Evolutionary conservation across 2,113 vertebrate genomes (phyloP), one percentile per base, ranked within the genome.

Genomic region (Orthonyx spaldingii): DNA sequence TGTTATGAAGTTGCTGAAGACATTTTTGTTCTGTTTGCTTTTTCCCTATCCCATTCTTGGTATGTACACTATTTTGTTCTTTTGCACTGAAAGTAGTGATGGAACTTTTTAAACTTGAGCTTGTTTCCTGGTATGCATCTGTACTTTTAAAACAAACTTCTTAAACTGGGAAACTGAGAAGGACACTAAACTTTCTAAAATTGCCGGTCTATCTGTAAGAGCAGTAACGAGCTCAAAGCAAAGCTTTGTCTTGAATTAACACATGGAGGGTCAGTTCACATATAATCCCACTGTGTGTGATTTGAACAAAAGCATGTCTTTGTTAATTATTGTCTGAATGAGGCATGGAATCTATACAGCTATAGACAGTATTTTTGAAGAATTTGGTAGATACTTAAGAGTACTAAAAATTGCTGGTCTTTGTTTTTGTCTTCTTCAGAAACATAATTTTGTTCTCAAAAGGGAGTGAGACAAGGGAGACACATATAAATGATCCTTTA

Each of bases 221-320:
- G 74, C 30, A 5, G 56, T 92, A 88, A 93, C 77, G 72, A 97
- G 65, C 61, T 94, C 68, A 88, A 87, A 97, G 76, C 39, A 64
- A 87, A 91, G 64, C 79, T 93, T 96, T 95, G 82, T 86, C 32
- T 94, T 93, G 55, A 87, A 4, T 95, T 95, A 96, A 65, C 9
- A 33, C 18, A 6, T 33, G 65, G 72, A 95, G 47, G 57, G 78
- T 84, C 71, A 75, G 66, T 87, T 95, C 89, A 47, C 30, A 13
- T 86, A 50, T 84, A 90, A 90, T 95, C 59, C 32, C 59, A n/a
- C 61, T 78, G 52, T 88, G 72, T 10, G 46, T 87, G 60, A 94
- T 80, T 93, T 74, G 69, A 94, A 96, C 86, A 97, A 96, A 96
- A 93, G 60, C 41, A 7, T 75, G 42, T 78, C 33, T 89, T 84